Evolutionary conservation across 2,797 vertebrate genomes (phyloP).

Genomic region (Dendrocincla fuliginosa): DNA sequence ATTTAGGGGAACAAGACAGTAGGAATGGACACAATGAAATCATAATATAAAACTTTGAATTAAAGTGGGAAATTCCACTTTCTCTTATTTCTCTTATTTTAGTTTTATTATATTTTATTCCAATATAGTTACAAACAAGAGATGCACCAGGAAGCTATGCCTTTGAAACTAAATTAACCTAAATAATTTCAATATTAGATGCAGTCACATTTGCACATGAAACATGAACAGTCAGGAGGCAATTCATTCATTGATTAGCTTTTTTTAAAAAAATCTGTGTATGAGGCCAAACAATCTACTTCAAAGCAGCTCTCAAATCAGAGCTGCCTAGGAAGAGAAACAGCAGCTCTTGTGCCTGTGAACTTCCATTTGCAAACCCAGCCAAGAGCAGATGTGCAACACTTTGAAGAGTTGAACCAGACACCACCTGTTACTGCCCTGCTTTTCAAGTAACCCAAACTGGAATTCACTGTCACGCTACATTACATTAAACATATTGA

Average conservation of each 20-base stretch:
- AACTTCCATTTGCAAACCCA: background rate
- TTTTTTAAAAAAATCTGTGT: background rate
- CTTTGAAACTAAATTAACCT: background rate
- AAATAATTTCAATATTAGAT: background rate
- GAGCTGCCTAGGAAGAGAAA: background rate
- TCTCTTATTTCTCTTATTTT: background rate
- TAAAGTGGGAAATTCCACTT: background rate
- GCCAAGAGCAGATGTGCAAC: background rate
- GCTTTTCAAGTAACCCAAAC: background rate
- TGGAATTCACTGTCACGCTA: background rate
- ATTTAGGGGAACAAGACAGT: background rate
- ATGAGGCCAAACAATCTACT: background rate
- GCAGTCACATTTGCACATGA: background rate
- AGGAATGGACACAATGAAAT: background rate
- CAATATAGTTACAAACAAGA: background rate
- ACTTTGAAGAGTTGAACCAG: slow-evolving; percentile 8
- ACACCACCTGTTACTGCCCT: background rate
- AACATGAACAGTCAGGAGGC: background rate
- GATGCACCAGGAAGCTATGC: background rate
- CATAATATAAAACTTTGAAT: background rate
- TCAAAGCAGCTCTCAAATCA: slow-evolving; percentile 21
- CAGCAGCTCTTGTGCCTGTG: background rate
- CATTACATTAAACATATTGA: background rate
- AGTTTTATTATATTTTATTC: background rate
- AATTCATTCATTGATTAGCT: background rate